Evolutionary conservation across 1,140 invertebrate species (phyloP), one percentile per base, ranked within the genome.

Genomic region (Orius laevigatus): DNA sequence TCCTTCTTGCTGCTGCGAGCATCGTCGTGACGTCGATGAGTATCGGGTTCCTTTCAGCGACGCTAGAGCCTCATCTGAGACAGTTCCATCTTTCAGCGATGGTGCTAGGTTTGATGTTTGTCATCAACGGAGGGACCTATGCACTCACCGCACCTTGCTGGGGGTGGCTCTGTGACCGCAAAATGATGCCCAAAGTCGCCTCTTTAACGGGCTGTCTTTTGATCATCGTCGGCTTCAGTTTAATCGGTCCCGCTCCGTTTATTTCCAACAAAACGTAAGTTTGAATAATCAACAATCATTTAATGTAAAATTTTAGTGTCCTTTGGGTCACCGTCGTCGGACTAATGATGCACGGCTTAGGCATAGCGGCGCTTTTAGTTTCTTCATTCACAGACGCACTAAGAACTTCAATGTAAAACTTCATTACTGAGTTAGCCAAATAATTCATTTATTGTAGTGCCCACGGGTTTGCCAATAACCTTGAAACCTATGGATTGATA

Each of bases 121-220:
- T 91, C 12, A 79, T 90, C 36, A 87, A 84, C 58, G 86, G 87
- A 2, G 84, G 79, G 1, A 74, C 79, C 10, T 91, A 91, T 63
- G 85, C 84, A 1, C 34, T 84, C 0, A 81, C 81, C 0, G 82
- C 85, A 1, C 86, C 86, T 0, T 63, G 67, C 9, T 90, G 81
- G 76, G 86, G 87, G 16, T 80, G 74, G 72, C 53, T 86, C 0
- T 84, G 83, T 57, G 84, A 88, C 60, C 53, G 44, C 11, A 73
- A 71, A 49, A 56, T 74, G 2, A 67, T 69, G 32, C 79, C 81
- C 0, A 84, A 83, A 61, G 62, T 75, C 36, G 69, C 79, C 9
- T 79, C 75, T 0, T 60, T 76, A 14, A 58, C 75, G 0, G 83
- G 83, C 1, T 75, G 78, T 15, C 34, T 76, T 8, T 68, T 80